phyloP scores from a whole-genome alignment of 2,113 vertebrate genomes.

The Anseranas semipalmata region DNA sequence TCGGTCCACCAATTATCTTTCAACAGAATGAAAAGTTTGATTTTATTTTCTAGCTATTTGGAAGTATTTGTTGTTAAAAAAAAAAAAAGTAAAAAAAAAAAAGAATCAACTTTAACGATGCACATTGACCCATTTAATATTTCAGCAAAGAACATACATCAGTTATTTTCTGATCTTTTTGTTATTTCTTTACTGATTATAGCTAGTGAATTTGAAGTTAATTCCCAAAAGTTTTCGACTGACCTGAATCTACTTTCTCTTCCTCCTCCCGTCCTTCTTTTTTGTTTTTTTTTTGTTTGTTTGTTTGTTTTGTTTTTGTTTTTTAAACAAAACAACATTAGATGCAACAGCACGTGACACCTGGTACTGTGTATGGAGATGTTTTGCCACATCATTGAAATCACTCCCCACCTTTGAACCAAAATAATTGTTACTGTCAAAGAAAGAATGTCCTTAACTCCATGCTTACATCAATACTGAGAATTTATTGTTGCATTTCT shows the following conservation, averaged over 20 bases:
- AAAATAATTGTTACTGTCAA: fast-evolving
- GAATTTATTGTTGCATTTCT: background rate
- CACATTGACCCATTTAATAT: background rate
- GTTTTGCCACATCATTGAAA: background rate
- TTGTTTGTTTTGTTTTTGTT: background rate
- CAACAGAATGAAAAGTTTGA: background rate
- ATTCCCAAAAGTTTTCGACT: background rate
- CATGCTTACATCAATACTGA: fast-evolving
- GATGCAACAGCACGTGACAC: fast-evolving
- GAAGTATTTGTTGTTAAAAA: background rate
- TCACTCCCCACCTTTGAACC: background rate
- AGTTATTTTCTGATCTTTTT: background rate
- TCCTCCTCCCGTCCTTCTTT: no score
- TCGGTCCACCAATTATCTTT: background rate
- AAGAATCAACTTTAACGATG: background rate
- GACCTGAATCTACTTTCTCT: background rate
- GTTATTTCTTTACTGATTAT: background rate
- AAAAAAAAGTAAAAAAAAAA: background rate
- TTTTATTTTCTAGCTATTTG: background rate
- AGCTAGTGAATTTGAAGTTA: background rate
- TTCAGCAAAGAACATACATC: background rate
- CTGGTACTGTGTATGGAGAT: background rate
- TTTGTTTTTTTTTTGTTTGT: no score
- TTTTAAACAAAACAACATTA: background rate
- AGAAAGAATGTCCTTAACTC: background rate